Percentiles rank a stretch among this genome's conserved stretches.
phyloP scores from a whole-genome alignment of 2,888 invertebrate species.

The Nemotelus pantherinus region DNA sequence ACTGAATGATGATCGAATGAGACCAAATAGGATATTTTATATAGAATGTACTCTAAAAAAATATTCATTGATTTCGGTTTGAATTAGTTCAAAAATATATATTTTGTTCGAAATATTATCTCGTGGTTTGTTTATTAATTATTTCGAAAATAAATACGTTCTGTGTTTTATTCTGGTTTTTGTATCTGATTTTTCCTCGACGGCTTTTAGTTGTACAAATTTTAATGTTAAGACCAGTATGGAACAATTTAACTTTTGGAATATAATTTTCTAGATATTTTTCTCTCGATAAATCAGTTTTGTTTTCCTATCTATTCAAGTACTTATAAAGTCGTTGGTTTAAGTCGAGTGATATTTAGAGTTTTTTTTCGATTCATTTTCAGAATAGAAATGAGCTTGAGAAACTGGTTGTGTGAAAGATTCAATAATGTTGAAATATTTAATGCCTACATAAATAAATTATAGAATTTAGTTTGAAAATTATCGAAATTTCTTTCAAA shows the following conservation, averaged over 20 bases:
- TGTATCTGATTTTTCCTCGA: not conserved
- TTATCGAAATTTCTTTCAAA: too few species aligned
- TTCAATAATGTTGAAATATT: too few species aligned
- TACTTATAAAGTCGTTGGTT: slow-evolving; percentile 16
- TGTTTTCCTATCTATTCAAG: not conserved
- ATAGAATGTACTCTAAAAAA: too few species aligned
- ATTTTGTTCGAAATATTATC: not conserved
- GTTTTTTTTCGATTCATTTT: too few species aligned
- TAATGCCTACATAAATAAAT: too few species aligned
- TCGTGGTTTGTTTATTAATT: not conserved
- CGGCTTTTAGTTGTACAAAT: slow-evolving; percentile 4
- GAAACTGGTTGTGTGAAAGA: too few species aligned
- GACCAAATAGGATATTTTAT: too few species aligned
- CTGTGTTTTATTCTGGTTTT: not conserved
- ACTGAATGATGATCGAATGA: too few species aligned
- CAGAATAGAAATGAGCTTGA: too few species aligned
- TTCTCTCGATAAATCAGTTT: not conserved
- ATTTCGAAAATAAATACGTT: not conserved
- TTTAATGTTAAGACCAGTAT: slow-evolving; percentile 26
- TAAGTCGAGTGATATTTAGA: not conserved
- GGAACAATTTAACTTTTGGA: slow-evolving; percentile 14
- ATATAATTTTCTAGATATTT: not conserved
- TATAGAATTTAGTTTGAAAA: too few species aligned
- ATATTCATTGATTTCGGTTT: not conserved
- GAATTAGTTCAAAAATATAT: not conserved